Evolutionary conservation across 2,888 invertebrate genomes (phyloP).

Genomic region (Eurytoma californica): DNA sequence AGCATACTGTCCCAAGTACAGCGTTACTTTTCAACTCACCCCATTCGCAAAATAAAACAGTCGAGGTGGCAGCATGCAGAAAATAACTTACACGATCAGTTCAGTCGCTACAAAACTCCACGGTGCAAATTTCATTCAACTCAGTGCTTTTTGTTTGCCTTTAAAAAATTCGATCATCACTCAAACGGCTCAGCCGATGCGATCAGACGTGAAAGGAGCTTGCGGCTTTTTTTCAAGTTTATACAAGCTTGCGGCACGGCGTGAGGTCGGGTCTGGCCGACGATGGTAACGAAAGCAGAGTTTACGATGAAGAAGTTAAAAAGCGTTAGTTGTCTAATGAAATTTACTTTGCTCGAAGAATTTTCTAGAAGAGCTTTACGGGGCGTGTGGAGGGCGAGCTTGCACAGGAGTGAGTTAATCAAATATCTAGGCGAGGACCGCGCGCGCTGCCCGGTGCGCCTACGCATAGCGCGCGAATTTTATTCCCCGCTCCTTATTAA

Average conservation of each 20-base stretch:
- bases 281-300: neutral
- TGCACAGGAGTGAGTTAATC: too few relatives aligned
- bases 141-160: conserved; percentile 40
- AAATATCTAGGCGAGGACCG: conserved; percentile 3
- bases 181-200: conserved; percentile 1
- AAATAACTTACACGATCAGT: conserved; percentile 15
- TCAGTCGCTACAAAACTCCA: conserved; percentile 46
- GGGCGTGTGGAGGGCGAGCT: neutral
- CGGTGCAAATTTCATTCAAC: conserved; percentile 51
- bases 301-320: neutral
- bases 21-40: neutral
- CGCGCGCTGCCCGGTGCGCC: too few relatives aligned
- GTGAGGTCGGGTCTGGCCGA: too few relatives aligned
- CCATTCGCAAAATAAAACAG: conserved; percentile 29
- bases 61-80: conserved; percentile 47
- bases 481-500: too few relatives aligned
- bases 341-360: conserved; percentile 8
- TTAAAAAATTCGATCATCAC: neutral
- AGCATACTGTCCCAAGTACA: too few relatives aligned
- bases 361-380: neutral
- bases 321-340: neutral
- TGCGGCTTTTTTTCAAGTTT: conserved; percentile 2
- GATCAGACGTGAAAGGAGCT: conserved; percentile 11
- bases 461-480: neutral
- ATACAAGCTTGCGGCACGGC: too few relatives aligned